Evolutionary conservation across 2,888 invertebrate species (phyloP).

Genomic region (Lasioglossum zephyrum): DNA sequence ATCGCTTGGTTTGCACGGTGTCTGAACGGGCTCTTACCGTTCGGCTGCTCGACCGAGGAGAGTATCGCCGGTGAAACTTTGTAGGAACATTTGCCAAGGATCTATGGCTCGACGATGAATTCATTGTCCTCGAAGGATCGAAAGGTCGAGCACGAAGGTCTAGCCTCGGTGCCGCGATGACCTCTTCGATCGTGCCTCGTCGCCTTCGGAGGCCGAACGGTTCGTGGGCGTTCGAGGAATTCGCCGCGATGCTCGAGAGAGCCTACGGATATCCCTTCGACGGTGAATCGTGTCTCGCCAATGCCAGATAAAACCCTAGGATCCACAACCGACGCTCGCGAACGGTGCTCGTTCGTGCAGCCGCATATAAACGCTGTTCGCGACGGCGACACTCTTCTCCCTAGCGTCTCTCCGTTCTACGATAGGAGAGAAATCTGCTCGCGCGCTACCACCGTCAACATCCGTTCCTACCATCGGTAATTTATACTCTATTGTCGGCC

Average conservation of each 20-base stretch:
- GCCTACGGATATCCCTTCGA: conserved; percentile 44
- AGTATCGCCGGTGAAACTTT: not conserved
- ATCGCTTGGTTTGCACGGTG: too few species aligned
- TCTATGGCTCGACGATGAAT: conserved; percentile 31
- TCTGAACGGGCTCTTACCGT: too few species aligned
- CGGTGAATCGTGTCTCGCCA: conserved; percentile 45
- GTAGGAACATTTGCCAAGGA: conserved; percentile 11
- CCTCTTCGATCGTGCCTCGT: conserved; percentile 55
- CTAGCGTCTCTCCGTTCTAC: not conserved
- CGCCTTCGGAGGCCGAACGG: conserved; percentile 65
- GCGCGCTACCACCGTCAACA: conserved; percentile 40
- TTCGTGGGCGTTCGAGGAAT: conserved; percentile 77
- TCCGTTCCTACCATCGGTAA: conserved; percentile 72
- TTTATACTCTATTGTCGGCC: conserved; percentile 79
- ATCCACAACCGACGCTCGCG: conserved; percentile 16
- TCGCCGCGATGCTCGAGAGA: conserved; percentile 67
- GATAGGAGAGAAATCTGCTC: conserved; percentile 45
- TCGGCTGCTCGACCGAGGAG: not conserved
- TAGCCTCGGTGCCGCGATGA: conserved; percentile 46
- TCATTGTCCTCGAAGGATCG: conserved; percentile 46
- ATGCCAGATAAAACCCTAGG: conserved; percentile 40
- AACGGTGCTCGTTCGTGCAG: conserved; percentile 2
- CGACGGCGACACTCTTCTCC: not conserved
- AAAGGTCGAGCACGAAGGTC: conserved; percentile 60
- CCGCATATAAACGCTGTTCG: conserved; percentile 17